Base-by-base conservation (phyloP, 2,113 vertebrate genomes). In the Camelus bactrianus region DNA sequence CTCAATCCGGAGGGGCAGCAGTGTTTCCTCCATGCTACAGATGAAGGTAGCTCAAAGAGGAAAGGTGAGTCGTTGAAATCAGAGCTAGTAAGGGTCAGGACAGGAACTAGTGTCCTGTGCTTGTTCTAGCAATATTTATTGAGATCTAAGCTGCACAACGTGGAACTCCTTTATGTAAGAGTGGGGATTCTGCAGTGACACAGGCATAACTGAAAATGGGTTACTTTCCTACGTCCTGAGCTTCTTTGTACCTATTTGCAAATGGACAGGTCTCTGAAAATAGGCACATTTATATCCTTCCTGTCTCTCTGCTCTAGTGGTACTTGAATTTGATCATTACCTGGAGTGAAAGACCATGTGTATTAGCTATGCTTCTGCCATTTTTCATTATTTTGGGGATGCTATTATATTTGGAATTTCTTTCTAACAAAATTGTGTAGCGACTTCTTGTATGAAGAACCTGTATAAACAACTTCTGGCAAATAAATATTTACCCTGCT, bases 141-240 rank as follows among this genome's bases (percentile, higher is more conserved):
- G 60, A 96, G 67, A 88, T 77, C 32, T 16, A 35, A 92, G 48
- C 56, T 84, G 14, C 13, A 72, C 20, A 46, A 38, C 56, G 20
- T 64, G 15, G 20, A 93, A 6, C 24, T 70, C 35, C 24, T 48
- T 82, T 87, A 50, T 58, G 26, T 87, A 58, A 94, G 56, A 22
- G 11, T 72, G 3, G 46, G 7, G 12, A 20, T 26, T 32, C 81
- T 85, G 60, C 58, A 90, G 9, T 60, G 84, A 22, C 72, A 91
- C 15, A 72, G 30, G 46, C 11, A n/a, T 64, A 85, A 93, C 46
- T 56, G 30, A 82, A 88, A 95, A 52, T 76, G 60, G 35, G 28
- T 46, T 65, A 62, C 64, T 91, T 95, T 52, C 32, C 56, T 81
- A 89, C 91, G 95, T 89, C 32, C 46, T 75, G 56, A 95, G 24